A percentile compares a stretch with the other conserved stretches of the same genome.
phyloP scores from a whole-genome alignment of 2,888 invertebrate species.

The Onchidella celtica region DNA sequence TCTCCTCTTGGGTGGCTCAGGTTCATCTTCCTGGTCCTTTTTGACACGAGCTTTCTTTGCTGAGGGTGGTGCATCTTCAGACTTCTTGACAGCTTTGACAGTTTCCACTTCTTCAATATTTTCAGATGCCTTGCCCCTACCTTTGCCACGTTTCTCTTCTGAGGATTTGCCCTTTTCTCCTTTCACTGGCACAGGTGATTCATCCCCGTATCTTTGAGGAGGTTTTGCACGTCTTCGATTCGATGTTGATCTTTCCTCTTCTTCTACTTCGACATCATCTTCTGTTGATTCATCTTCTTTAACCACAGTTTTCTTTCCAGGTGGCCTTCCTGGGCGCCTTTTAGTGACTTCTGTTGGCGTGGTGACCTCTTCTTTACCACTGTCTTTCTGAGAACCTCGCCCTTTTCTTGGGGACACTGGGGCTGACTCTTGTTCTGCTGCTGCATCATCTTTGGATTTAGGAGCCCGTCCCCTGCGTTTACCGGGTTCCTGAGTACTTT shows the following conservation, averaged over 20 bases:
- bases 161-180: constrained; percentile 41
- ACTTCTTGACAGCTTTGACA: constrained; percentile 14
- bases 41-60: constrained; percentile 51
- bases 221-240: constrained; percentile 55
- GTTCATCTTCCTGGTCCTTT: constrained; percentile 54
- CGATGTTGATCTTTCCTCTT: constrained; percentile 39
- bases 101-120: constrained; percentile 37
- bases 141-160: neutral
- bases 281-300: constrained; percentile 52
- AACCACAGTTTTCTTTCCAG: neutral
- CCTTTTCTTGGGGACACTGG: constrained; percentile 24
- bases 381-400: constrained; percentile 20
- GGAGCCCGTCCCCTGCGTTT: constrained; percentile 49
- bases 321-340: neutral
- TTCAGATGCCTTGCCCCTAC: constrained; percentile 19
- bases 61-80: neutral
- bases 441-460: constrained; percentile 46
- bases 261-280: constrained; percentile 44
- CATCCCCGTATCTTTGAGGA: constrained; percentile 55
- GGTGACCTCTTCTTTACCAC: constrained; percentile 4
- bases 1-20: constrained; percentile 50
- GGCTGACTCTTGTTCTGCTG: constrained; percentile 40
- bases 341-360: neutral
- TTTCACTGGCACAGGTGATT: constrained; percentile 44
- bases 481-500: constrained; percentile 31